phyloP scores from a whole-genome alignment of 2,797 vertebrate species.

The Tokudaia muenninki region DNA sequence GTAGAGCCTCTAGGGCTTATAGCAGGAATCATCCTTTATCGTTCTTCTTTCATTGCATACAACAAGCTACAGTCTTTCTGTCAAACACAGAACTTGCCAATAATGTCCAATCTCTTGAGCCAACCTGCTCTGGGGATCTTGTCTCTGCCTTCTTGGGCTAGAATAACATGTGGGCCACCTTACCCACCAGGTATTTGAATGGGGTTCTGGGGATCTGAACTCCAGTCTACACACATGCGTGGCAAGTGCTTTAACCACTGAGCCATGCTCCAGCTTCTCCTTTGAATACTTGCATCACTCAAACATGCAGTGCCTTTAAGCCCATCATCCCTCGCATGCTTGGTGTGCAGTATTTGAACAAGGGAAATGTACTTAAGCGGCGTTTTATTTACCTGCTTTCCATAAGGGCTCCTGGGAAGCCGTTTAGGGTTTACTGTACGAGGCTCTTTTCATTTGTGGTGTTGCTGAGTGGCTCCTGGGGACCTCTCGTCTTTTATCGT shows the following conservation, averaged over 20 bases:
- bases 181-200: background rate
- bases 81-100: background rate
- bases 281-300: background rate
- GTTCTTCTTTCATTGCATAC: background rate
- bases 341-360: constrained; percentile 79
- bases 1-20: background rate
- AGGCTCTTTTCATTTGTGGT: constrained; percentile 72
- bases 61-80: too few species aligned
- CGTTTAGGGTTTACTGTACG: constrained; percentile 41
- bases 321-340: constrained; percentile 66
- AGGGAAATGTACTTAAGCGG: constrained; percentile 73
- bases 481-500: constrained; percentile 62
- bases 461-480: constrained; percentile 50
- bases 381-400: constrained; percentile 82
- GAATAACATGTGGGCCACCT: too few species aligned
- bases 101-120: background rate
- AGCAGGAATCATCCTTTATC: background rate
- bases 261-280: too few species aligned
- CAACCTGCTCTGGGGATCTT: background rate
- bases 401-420: constrained; percentile 74
- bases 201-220: background rate
- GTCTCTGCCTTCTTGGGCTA: background rate
- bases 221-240: background rate
- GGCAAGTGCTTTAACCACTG: background rate
- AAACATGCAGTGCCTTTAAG: background rate